Base-by-base conservation (phyloP, 2,797 vertebrate genomes). In the Platyrinchus mystaceus region DNA sequence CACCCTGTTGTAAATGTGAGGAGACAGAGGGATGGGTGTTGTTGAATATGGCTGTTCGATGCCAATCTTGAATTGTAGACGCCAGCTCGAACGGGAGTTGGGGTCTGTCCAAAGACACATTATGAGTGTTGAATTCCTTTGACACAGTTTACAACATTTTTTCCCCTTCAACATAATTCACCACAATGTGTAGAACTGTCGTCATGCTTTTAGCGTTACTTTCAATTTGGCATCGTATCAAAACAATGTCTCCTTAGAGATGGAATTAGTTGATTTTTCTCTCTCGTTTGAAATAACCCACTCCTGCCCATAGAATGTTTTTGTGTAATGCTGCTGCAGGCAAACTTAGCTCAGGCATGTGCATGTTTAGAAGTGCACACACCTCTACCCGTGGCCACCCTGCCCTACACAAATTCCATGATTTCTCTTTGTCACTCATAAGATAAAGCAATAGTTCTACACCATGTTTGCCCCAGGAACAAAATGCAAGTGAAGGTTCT, bases 281-380 rank as follows among this genome's bases (percentile, higher is more conserved):
- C 17, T 46, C 14, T 46, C 2, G 5, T 52, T 59, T 53, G 34
- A 78, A 78, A 53, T 71, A 90, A 47, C 58, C 6, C 7, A 24
- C 26, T 66, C 9, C 26, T 78, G 30, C 9, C 30, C 9, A 2
- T 18, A 21, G 49, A 30, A 13, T 24, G 22, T 36, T 53, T 39
- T 27, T 66, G 21, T 66, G 15, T 46, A 37, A 14, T 23, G 30
- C 10, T 56, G 6, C 16, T 71, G 13, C 30, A 36, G 24, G 13
- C 28, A 10, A 14, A 2, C 64, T 52, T 59, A 21, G 32, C 27
- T 26, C 68, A 46, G 44, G 14, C 8, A 12, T 6, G 8, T 18
- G 5, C 46, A 14, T 4, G 2, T 66, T 52, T 15, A 17, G 12
- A 59, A 23, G 26, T 3, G 4, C 0, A 0, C 8, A 36, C 21